Base-by-base conservation (phyloP, 2,113 vertebrate species). In the Helogale parvula region DNA sequence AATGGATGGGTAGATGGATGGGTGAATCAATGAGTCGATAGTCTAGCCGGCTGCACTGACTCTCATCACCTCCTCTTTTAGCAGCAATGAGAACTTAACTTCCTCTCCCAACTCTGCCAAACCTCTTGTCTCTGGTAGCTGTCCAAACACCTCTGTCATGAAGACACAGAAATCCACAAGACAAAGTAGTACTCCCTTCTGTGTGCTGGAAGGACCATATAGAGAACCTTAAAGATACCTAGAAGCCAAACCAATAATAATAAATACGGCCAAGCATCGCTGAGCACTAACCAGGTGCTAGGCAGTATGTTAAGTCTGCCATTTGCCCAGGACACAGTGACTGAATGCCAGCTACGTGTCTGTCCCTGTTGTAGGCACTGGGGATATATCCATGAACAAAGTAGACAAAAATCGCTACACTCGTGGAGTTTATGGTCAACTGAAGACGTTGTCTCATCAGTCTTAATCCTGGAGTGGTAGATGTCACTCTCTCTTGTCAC, bases 91-190 rank as follows among this genome's bases (percentile, higher is more conserved):
- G 82, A 93, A 52, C 82, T 76, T 76, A 14, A 25, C 50, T 71
- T 83, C 66, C 52, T 41, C 50, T 88, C 21, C 76, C 57, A 63
- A 69, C 66, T 89, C 57, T 77, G 16, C n/a, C 57, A 72, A 33
- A 69, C 16, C 16, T 93, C 68, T 93, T 91, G 1, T 29, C 2
- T 54, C 23, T 83, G 45, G n/a, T 71, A 83, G 45, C 31, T 57
- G 10, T 94, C 81, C 74, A 82, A 72, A 83, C 1, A 71, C 38
- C 14, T 92, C 52, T 93, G 45, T 76, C 69, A 21, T 41, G 7
- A 94, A 82, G 52, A 90, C 47, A 83, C 47, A 90, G 45, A 96
- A 93, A 83, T 83, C 71, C 15, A 45, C 17, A 60, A 81, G 71
- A 82, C 69, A 89, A 71, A 88, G 60, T 27, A 25, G 15, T 52